Evolutionary conservation across 1,140 invertebrate species (phyloP), one percentile per base, ranked within the genome.

Genomic region (Drosophila auraria): DNA sequence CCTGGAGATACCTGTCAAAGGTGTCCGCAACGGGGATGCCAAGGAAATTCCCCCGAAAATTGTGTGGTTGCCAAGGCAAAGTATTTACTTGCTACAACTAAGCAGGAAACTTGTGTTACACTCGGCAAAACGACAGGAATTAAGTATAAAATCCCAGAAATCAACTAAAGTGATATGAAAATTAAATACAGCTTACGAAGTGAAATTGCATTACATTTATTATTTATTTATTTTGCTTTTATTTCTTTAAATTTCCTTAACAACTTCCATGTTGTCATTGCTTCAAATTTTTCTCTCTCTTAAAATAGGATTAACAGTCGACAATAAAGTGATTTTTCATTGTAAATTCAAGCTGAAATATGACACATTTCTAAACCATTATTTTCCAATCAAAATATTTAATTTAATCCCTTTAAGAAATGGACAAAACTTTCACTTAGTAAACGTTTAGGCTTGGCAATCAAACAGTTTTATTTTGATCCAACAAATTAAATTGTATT

Each of bases 11-110:
- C 64, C 64, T 66, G 64, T 63, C 59, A 49, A 27, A 65, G 45
- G 40, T 66, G 64, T 63, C 59, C 44, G n/a, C 14, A 40, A 9
- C 23, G 45, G 17, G 25, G 3, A 58, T 58, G 25, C 17, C 62
- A 33, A 62, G 57, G 40, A 23, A 5, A 40, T 25, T 38, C 3
- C 47, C 5, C 30, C 36, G 49, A 20, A 38, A 54, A 45, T 54
- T 68, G 30, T 42, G 42, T 17, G 63, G 49, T 54, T 38, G 30
- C 62, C 44, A 30, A 15, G 33, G 20, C 36, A 57, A 72, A 70
- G 70, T 70, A 72, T 72, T 49, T 71, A 58, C 17, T 49, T 2
- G 5, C 3, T 5, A 1, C 33, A n/a, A 45, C 33, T 60, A 42
- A 30, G 5, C 33, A 30, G 33, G 4, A 40, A 30, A 57, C 33